These are phyloP conservation scores for Phyllostomus hastatus DNA, from an alignment of 2,113 vertebrate genomes.

Conservation along the genomic window DNA sequence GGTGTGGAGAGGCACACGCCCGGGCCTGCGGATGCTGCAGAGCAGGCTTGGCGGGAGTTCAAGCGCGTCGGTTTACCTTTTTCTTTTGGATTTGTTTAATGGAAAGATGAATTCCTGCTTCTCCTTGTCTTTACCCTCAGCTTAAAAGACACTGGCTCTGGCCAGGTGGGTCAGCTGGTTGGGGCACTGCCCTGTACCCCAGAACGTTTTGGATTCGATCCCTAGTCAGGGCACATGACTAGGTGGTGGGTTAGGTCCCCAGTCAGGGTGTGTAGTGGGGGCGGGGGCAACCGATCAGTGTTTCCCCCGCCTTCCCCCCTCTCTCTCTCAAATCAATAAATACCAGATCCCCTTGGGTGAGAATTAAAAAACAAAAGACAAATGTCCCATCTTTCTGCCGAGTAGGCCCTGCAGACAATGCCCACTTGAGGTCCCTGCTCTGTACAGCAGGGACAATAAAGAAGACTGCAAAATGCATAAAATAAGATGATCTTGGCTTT, in stretches of 20 bases:
- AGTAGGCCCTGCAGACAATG: neutral
- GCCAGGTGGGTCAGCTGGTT: no score
- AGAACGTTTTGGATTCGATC: no score
- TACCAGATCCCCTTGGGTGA: no score
- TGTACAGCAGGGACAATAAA: neutral
- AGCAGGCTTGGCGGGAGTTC: neutral
- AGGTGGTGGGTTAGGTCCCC: no score
- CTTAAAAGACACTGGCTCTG: neutral
- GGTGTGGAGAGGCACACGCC: accelerated
- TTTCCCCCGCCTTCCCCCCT: no score
- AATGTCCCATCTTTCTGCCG: neutral
- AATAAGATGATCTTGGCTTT: neutral
- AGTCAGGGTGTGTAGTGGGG: no score
- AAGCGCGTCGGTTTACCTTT: neutral
- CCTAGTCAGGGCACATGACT: no score
- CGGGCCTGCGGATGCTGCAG: neutral
- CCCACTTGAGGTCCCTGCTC: neutral
- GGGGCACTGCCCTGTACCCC: no score
- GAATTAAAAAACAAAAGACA: no score
- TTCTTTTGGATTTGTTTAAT: neutral
- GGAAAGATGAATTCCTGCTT: neutral
- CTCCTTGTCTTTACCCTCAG: neutral
- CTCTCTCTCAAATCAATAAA: no score
- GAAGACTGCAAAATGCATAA: neutral
- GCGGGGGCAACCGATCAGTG: no score